Percentiles rank a stretch among this genome's conserved stretches.
Evolutionary conservation across 2,797 vertebrate species (phyloP).

Genomic region (Crotalus adamanteus): DNA sequence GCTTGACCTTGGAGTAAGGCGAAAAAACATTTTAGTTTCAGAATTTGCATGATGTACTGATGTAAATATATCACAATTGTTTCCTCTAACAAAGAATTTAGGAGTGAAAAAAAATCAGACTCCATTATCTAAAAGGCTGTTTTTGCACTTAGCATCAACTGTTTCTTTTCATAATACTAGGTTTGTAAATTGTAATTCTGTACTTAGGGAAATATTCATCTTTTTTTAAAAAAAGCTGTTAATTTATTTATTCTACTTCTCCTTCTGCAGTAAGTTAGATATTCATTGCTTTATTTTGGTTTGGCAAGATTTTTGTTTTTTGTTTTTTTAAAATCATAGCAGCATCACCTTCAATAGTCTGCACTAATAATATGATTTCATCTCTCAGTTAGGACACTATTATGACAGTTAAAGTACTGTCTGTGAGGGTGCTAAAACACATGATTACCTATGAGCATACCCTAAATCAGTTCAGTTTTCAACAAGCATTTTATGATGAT

Average conservation of each 20-base stretch:
- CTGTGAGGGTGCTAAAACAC: not conserved
- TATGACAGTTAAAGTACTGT: not conserved
- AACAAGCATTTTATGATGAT: not conserved
- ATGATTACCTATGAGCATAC: not conserved
- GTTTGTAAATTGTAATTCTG: slow-evolving; percentile 2
- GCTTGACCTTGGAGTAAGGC: not conserved
- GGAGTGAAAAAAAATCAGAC: slow-evolving; percentile 6
- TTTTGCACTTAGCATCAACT: not conserved
- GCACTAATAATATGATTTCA: not conserved
- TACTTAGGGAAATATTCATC: not conserved
- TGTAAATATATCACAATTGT: not conserved
- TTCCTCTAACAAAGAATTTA: not conserved
- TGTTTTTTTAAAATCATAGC: not conserved
- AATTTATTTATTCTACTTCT: not conserved
- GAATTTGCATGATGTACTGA: not conserved
- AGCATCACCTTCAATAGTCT: not conserved
- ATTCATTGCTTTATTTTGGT: not conserved
- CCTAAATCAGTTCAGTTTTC: not conserved
- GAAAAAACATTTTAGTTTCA: not conserved
- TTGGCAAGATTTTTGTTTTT: not conserved
- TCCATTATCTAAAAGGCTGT: not conserved
- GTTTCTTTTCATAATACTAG: not conserved
- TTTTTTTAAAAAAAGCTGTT: not conserved
- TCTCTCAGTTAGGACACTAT: not conserved
- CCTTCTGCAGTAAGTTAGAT: not conserved